Base-by-base conservation (phyloP, 1,140 invertebrate genomes). In the Zaprionus tsacasi region DNA sequence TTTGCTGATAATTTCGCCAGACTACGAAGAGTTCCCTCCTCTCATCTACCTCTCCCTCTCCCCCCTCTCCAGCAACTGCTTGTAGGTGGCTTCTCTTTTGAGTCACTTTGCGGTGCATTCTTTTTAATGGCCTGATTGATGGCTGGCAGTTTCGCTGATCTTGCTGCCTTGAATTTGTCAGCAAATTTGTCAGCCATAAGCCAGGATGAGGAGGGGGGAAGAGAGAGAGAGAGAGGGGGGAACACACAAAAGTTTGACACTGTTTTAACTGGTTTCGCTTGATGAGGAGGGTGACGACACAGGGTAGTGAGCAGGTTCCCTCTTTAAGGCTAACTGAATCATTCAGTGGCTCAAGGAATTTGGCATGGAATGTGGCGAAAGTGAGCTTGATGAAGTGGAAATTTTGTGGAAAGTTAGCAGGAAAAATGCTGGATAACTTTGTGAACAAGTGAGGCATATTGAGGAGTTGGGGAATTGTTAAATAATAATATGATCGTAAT, bases 51-150 rank as follows among this genome's bases (percentile, higher is more conserved):
- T 21, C 8, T 55, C 48, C 3, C 33, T 36, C 13, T 60, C 33
- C 15, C n/a, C 2, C 38, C 21, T 25, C 35, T 60, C 43, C 13
- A 56, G 40, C 55, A 48, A 56, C 21, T 45, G 58, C 45, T 88
- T 81, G 77, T 89, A 89, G 85, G 83, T 89, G 83, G 80, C 85
- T 63, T 43, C 36, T 56, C 59, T 58, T 68, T 66, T 85, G 76
- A 86, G 63, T 85, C 81, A 89, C 75, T 90, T 88, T 72, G 78
- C 85, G 83, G 77, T 83, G 83, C 83, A 88, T 88, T 88, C 83
- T 76, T 89, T 89, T 89, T 89, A 89, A 89, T 89, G 86, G 79
- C 71, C 90, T 89, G 85, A 89, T 89, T 89, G 85, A 89, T 89
- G 85, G 78, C 86, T 87, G 79, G 82, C 82, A 86, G 70, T 70